Base-by-base conservation (phyloP, 2,888 invertebrate genomes). In the Fissipunctia ypsillon region DNA sequence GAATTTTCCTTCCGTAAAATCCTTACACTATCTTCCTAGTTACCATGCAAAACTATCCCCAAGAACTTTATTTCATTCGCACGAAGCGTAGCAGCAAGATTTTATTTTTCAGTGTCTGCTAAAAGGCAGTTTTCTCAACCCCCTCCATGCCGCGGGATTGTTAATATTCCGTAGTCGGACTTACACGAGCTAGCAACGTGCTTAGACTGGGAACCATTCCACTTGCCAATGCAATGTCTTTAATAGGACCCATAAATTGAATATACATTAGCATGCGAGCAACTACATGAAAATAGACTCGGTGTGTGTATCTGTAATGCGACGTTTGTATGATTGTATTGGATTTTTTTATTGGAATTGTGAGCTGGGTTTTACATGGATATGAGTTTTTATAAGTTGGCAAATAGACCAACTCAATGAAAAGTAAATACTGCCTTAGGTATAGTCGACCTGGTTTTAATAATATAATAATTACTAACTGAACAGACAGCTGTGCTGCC, bases 221-320 rank as follows among this genome's bases (percentile, higher is more conserved):
- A 84, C 87, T 87, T 84, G 77, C 90, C 89, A 85, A 91, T 92
- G 93, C 93, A 91, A 91, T 92, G 94, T 94, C 94, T 93, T 93
- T 94, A 94, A 94, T 93, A 93, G 93, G 87, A 80, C 81, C 88
- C 90, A 93, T 94, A 93, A 94, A 94, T 94, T 94, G 92, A 92
- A 94, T 93, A 92, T 87, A 90, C 88, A 92, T 93, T 92, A 90
- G 86, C 88, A 90, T 90, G 78, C 88, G 85, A 87, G 87, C 70
- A 83, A 88, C 84, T 87, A 85, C 84, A 83, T 83, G 85, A 86
- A 89, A 88, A 88, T 89, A 71, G 81, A 68, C 67, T 61, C 19
- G 25, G 38, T 67, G 48, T 65, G 50, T 57, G 59, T 64, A 43
- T 69, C 56, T 74, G 59, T 66, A 60, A 38, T 60, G 73, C 73